Conservation (phyloP, 2,888 invertebrate genomes). For the Teinopalpus imperialis region DNA sequence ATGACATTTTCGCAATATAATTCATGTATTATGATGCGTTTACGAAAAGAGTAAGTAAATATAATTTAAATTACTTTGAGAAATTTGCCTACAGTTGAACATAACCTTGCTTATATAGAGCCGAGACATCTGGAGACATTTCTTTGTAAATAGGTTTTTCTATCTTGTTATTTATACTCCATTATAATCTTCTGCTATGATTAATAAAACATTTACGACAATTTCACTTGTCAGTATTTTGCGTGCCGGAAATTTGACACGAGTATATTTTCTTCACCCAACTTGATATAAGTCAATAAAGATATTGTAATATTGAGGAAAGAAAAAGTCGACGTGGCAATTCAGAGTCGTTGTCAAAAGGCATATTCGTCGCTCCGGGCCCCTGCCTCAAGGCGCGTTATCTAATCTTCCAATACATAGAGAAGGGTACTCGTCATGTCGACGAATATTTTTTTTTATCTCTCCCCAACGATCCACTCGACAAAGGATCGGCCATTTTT, state of each 20-base stretch:
- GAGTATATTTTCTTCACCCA: not conserved
- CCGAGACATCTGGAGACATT: too few species aligned
- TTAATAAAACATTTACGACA: too few species aligned
- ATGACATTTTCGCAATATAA: not conserved
- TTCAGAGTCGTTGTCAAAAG: conserved; percentile 23
- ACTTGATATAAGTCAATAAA: conserved; percentile 20
- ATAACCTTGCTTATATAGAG: too few species aligned
- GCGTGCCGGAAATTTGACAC: not conserved
- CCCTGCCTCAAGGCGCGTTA: conserved; percentile 33
- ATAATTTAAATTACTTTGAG: too few species aligned
- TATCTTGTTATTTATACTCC: too few species aligned
- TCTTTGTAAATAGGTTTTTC: too few species aligned
- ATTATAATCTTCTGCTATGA: too few species aligned
- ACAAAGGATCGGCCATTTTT: conserved; percentile 44
- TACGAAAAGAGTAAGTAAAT: too few species aligned
- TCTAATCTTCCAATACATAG: conserved; percentile 50
- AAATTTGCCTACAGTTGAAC: too few species aligned
- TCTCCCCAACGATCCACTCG: conserved; percentile 42
- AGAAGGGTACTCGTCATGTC: conserved; percentile 42
- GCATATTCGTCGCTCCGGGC: conserved; percentile 27
- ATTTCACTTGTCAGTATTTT: too few species aligned
- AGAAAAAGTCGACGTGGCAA: conserved; percentile 10
- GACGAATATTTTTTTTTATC: conserved; percentile 61
- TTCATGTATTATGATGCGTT: too few species aligned
- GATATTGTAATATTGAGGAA: conserved; percentile 24